A percentile compares a stretch with the other conserved stretches of the same genome.
These are phyloP conservation scores for Elanoides forficatus DNA, from an alignment of 2,113 vertebrate genomes.

Conservation along the genomic window DNA sequence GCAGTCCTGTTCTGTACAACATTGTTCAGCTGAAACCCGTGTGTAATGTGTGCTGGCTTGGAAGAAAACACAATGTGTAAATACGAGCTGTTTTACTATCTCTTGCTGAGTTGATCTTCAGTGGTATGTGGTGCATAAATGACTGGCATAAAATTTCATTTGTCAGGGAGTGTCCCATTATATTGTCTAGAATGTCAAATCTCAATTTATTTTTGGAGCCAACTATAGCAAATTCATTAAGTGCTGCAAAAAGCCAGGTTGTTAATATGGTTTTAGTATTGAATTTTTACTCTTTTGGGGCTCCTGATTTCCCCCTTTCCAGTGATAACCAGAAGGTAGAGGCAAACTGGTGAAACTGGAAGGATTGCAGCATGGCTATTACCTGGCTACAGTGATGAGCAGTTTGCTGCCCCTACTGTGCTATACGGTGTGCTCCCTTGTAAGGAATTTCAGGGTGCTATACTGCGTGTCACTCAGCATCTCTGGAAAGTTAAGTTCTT, in stretches of 20 bases:
- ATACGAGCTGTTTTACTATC: neutral
- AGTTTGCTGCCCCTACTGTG: rapidly evolving
- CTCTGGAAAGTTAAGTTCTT: neutral
- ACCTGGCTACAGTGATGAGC: neutral
- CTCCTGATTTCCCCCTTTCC: rapidly evolving
- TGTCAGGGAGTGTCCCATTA: neutral
- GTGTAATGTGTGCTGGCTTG: neutral
- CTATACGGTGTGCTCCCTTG: neutral
- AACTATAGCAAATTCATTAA: neutral
- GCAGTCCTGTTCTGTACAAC: neutral
- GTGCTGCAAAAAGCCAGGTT: neutral
- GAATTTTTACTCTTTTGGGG: neutral
- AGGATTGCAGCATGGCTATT: neutral
- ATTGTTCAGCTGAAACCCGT: neutral
- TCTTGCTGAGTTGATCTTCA: neutral
- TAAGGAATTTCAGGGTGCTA: neutral
- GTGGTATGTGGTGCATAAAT: neutral
- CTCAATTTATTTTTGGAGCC: neutral
- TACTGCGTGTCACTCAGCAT: rapidly evolving
- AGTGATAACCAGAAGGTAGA: neutral
- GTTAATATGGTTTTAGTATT: neutral
- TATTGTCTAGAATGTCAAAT: neutral
- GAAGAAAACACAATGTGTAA: neutral
- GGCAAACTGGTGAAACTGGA: neutral
- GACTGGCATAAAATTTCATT: neutral